These are phyloP conservation scores for Candidula unifasciata DNA, from an alignment of 2,888 invertebrate genomes.

Conservation along the genomic window DNA sequence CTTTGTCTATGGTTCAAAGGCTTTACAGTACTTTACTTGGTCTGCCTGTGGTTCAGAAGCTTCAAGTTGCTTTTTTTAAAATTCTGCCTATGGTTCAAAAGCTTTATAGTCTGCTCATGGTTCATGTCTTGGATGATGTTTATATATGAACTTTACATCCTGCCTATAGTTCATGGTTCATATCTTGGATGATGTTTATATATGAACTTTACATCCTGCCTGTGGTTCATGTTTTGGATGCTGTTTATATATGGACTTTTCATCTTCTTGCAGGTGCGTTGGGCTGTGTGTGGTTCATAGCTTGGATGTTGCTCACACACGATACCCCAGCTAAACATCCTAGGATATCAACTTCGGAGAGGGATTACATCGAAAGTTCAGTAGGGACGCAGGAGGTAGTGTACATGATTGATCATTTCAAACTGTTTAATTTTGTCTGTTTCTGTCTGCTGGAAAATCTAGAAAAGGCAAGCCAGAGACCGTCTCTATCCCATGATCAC, in stretches of 20 bases:
- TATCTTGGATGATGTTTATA: constrained; percentile 62
- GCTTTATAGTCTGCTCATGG: constrained; percentile 71
- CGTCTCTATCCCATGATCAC: too few species aligned
- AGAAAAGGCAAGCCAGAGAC: too few species aligned
- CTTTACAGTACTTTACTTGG: too few species aligned
- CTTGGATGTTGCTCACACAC: constrained; percentile 71
- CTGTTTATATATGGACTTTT: constrained; percentile 58
- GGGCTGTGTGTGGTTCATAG: constrained; percentile 73
- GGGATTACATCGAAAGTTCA: constrained; percentile 73
- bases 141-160: too few species aligned
- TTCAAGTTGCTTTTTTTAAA: too few species aligned
- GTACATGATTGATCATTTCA: neutral
- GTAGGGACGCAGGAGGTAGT: constrained; percentile 68
- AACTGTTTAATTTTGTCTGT: too few species aligned
- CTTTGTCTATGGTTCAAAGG: too few species aligned
- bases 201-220: too few species aligned
- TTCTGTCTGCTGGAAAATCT: too few species aligned
- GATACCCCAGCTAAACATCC: constrained; percentile 74
- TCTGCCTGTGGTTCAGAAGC: too few species aligned
- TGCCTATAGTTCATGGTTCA: too few species aligned
- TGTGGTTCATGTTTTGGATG: constrained; percentile 73
- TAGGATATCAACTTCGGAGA: constrained; percentile 72
- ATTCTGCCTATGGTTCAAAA: too few species aligned
- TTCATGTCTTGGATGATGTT: constrained; percentile 67
- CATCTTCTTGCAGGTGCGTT: constrained; percentile 65